Base-by-base conservation (phyloP, 2,113 vertebrate species). In the Arothron firmamentum region DNA sequence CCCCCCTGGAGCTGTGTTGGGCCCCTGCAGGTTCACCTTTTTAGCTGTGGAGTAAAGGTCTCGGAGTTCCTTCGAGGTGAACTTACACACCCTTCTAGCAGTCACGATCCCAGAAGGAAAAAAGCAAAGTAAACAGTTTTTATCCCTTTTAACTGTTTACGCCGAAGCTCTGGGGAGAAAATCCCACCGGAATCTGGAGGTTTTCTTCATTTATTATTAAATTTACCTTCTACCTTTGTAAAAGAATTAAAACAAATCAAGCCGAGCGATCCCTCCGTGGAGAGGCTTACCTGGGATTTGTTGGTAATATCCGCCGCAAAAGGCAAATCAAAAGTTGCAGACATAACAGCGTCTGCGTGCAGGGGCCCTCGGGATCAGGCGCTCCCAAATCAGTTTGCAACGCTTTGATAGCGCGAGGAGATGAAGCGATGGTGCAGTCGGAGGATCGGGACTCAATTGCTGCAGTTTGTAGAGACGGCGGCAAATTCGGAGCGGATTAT, bases 281-380 rank as follows among this genome's bases (percentile, higher is more conserved):
- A 54, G 69, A 52, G 52, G 23, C 60, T 65, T 65, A 72, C 56
- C 16, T 62, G 25, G 72, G 74, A 71, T 77, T 61, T 77, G 76
- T 43, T 56, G 71, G 66, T 80, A 79, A 84, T 81, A 76, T 83
- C 70, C 72, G 53, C 55, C 65, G 52, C 65, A 78, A 71, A 82
- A 52, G 34, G 73, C 53, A 75, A 79, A 85, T 84, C 81, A 83
- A 83, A 38, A 84, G 78, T 55, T 66, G 20, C 28, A 67, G 58
- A 43, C 18, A 63, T 71, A 67, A 75, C 38, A 58, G 45, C 6
- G 31, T 61, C 43, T 70, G 53, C 61, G 34, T 45, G 19, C 51
- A 19, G 60, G 45, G 69, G 13, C 67, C 67, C 68, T 6, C 47
- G 73, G 79, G 77, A 80, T 65, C 57, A 31, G 8, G 59, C 12